These are phyloP conservation scores for Grammomys dolichurus DNA, from an alignment of 2,113 vertebrate genomes.

Conservation along the genomic window DNA sequence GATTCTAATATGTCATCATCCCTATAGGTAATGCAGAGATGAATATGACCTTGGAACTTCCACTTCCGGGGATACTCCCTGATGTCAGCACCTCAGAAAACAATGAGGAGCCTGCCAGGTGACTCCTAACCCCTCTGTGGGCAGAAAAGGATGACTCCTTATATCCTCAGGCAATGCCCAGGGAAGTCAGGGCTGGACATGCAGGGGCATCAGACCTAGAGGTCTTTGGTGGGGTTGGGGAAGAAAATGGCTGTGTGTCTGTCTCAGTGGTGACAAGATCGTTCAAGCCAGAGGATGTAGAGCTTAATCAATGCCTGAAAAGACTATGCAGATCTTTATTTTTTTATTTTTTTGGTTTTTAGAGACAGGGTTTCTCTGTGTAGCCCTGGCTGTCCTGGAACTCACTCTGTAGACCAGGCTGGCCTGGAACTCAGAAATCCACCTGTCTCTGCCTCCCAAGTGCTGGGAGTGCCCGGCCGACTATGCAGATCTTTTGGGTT, in stretches of 20 bases:
- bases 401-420: too few species aligned
- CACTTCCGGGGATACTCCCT: slow-evolving; percentile 76
- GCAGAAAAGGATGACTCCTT: background rate
- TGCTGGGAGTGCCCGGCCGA: too few species aligned
- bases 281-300: background rate
- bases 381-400: too few species aligned
- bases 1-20: background rate
- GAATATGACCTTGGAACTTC: slow-evolving; percentile 68
- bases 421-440: too few species aligned
- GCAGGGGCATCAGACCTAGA: background rate
- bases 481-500: background rate
- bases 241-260: background rate
- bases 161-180: fast-evolving
- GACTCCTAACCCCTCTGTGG: slow-evolving; percentile 36
- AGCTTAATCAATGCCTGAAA: background rate
- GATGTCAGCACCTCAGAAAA: slow-evolving; percentile 53
- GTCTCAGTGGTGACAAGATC: background rate
- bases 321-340: background rate
- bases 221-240: background rate
- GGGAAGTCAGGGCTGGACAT: background rate
- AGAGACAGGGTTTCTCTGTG: too few species aligned
- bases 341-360: too few species aligned
- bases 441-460: too few species aligned
- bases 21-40: slow-evolving; percentile 74
- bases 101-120: slow-evolving; percentile 80